Base-by-base conservation (phyloP, 2,113 vertebrate species). In the Chloropsis cyanopogon region DNA sequence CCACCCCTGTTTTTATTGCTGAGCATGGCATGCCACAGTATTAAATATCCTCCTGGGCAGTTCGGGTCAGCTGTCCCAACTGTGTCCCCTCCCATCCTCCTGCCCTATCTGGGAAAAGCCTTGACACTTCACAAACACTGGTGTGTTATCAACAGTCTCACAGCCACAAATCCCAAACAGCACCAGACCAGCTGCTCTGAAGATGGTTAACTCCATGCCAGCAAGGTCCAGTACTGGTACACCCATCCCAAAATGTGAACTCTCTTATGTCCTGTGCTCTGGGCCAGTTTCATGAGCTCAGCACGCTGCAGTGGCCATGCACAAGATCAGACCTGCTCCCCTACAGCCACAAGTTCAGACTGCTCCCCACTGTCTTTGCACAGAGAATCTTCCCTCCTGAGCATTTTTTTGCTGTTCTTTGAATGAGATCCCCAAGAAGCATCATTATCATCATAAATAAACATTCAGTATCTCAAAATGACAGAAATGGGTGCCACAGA, bases 401-500 rank as follows among this genome's bases (percentile, higher is more conserved):
- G 54, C 2, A 0, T 25, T 33, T 70, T 39, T 63, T 9, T 49
- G 39, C 28, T 64, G 21, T 44, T 61, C 63, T 65, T 61, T 41
- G 16, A 70, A 49, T 41, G 14, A 88, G 7, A 16, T 66, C 56
- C 35, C 42, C 42, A 4, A 28, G 23, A 29, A 84, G 35, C 42
- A 71, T 31, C 33, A 16, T 54, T 31, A 53, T 35, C 20, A 54
- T 33, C 14, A 16, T 22, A 72, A 73, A 37, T 22, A 57, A 25
- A 23, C 11, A 29, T 42, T 75, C n/a, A 10, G 4, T 18, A 60
- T 44, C 47, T 79, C 35, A 53, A 24, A 77, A 75, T 31, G 25
- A 53, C 50, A 79, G 22, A 44, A 76, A 59, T 1, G 14, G 12
- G n/a, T 59, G 56, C 29, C 53, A 46, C 97, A 96, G 47, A 99